phyloP scores from a whole-genome alignment of 2,888 invertebrate genomes.

The Tinea pellionella region DNA sequence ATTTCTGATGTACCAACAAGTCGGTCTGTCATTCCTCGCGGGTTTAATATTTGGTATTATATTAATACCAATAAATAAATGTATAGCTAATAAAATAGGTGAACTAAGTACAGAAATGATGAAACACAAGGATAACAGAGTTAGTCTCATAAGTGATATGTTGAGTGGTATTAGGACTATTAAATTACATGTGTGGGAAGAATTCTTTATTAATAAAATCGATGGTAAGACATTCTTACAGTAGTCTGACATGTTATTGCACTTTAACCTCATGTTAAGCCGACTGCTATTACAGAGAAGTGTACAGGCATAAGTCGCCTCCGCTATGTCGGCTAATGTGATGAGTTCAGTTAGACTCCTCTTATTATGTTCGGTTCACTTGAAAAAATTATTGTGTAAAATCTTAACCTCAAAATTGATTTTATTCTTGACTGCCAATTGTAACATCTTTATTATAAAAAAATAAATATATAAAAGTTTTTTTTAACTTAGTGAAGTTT shows the following conservation, averaged over 20 bases:
- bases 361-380: no score
- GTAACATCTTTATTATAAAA: no score
- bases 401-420: no score
- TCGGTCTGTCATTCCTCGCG: conserved; percentile 91
- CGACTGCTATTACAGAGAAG: no score
- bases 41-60: conserved; percentile 88
- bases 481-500: no score
- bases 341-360: no score
- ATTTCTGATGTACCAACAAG: conserved; percentile 86
- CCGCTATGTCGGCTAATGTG: not conserved
- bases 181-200: conserved; percentile 95
- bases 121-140: conserved; percentile 89
- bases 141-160: conserved; percentile 88
- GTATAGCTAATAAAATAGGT: conserved; percentile 90
- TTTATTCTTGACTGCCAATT: no score
- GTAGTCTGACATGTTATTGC: no score
- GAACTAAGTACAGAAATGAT: conserved; percentile 87
- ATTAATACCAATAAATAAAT: conserved; percentile 92
- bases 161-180: conserved; percentile 89
- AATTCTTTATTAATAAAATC: conserved; percentile 80
- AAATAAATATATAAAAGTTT: no score
- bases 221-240: conserved; percentile 70
- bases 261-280: no score
- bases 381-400: no score
- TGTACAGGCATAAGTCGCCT: not conserved